Evolutionary conservation across 2,888 invertebrate species (phyloP), one percentile per base, ranked within the genome.

Genomic region (Graphium colonna): DNA sequence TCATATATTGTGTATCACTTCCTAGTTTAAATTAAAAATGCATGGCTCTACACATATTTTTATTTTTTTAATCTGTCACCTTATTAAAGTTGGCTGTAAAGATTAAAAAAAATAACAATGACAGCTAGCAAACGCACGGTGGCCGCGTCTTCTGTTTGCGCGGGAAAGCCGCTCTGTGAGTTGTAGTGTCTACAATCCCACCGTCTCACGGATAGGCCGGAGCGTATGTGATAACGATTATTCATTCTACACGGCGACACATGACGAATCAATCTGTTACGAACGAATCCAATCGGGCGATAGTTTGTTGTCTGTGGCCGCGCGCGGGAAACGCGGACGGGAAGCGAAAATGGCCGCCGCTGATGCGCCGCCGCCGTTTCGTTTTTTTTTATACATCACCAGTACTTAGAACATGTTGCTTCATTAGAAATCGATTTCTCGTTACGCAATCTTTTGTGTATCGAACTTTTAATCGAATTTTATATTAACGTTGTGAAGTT

Each of bases 171-270:
- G 31, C 36, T 81, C 80, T 80, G 67, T 28, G 33, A 56, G 41
- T 69, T 62, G 56, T 31, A 40, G 62, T 58, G 60, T 56, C 63
- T 68, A 66, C 64, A 62, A 58, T 56, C 58, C 56, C 62, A 60
- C 59, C 63, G 62, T 66, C 68, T 64, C 66, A 64, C 57, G 60
- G 56, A 63, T 65, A 64, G 68, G 58, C 59, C 60, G 60, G 61
- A 60, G 63, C 58, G 59, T 63, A 61, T 61, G 53, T 59, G 69
- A 68, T 71, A 65, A 71, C 82, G 77, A 87, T 88, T 88, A 87
- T 74, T 87, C 87, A 87, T 88, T 88, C 73, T 77, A 55, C 71
- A 85, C 83, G 86, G 86, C 73, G 85, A 86, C 87, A 87, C 78
- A 81, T 84, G 75, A 87, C 86, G 84, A 86, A 87, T 87, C 86